A percentile compares a stretch with the other conserved stretches of the same genome.
Evolutionary conservation across 2,797 vertebrate genomes (phyloP).

Genomic region (Lithobates sylvaticus): DNA sequence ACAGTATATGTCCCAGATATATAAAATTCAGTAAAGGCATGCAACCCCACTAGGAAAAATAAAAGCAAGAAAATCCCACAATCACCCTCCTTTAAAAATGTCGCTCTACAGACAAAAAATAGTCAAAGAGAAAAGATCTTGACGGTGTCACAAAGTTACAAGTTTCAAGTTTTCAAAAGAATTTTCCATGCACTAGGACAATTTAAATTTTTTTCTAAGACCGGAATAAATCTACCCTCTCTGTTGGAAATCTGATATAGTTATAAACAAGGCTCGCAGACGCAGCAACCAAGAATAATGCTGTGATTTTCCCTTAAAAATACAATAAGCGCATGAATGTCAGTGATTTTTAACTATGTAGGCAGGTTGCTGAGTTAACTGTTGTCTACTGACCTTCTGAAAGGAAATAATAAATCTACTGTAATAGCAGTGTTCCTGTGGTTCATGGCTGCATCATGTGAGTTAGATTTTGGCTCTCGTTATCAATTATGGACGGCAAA

Average conservation of each 20-base stretch:
- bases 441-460: neutral
- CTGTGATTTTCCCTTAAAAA: constrained; percentile 39
- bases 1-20: no score
- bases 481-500: constrained; percentile 41
- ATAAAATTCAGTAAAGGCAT: no score
- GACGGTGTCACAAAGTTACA: neutral
- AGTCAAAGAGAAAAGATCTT: neutral
- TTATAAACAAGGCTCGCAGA: constrained; percentile 19
- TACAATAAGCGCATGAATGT: constrained; percentile 40
- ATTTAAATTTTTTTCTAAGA: constrained; percentile 3
- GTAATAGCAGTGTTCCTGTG: constrained; percentile 23
- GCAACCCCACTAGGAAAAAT: no score
- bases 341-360: constrained; percentile 32
- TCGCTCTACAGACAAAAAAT: neutral
- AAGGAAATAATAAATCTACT: constrained; percentile 30
- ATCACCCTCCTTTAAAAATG: neutral
- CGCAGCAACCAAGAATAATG: constrained; percentile 27
- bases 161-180: constrained; percentile 1
- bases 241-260: constrained; percentile 39
- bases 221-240: constrained; percentile 26
- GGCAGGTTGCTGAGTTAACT: constrained; percentile 45
- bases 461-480: neutral
- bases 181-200: constrained; percentile 15
- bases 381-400: constrained; percentile 45
- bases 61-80: no score